Conservation (phyloP, 2,888 invertebrate species). For the Therioaphis trifolii region DNA sequence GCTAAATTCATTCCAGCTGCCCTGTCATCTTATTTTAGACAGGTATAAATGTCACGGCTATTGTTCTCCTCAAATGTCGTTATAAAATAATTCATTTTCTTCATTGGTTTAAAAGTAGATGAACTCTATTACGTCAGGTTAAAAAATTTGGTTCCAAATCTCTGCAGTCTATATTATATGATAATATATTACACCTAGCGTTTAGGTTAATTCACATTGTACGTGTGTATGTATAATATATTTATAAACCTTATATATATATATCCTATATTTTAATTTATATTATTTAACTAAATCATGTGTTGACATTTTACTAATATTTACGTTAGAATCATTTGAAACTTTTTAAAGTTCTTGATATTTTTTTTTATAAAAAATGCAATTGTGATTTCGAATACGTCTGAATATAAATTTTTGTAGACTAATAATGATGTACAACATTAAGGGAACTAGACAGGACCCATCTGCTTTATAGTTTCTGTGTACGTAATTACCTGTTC, state of each 20-base stretch:
- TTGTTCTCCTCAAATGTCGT: neutral
- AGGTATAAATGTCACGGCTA: neutral
- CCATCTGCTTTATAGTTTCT: neutral
- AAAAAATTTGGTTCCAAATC: too few relatives aligned
- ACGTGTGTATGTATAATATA: too few relatives aligned
- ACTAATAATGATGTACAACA: neutral
- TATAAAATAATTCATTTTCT: neutral
- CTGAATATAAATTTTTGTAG: neutral
- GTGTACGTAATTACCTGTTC: neutral
- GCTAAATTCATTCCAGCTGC: slow-evolving; percentile 1
- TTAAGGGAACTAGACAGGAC: neutral
- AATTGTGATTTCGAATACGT: neutral
- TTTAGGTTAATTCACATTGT: too few relatives aligned
- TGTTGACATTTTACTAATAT: too few relatives aligned
- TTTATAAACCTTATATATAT: too few relatives aligned
- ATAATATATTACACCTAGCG: too few relatives aligned
- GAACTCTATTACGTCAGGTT: too few relatives aligned
- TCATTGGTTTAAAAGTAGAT: neutral
- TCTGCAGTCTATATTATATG: too few relatives aligned
- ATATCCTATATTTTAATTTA: too few relatives aligned
- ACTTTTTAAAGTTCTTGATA: too few relatives aligned
- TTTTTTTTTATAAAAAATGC: neutral
- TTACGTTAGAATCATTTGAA: too few relatives aligned
- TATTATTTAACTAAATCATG: too few relatives aligned
- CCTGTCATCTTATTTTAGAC: neutral